A percentile compares a stretch with the other conserved stretches of the same genome.
These are phyloP conservation scores for Caenorhabditis parvicauda DNA, from an alignment of 2,888 invertebrate genomes.

Conservation along the genomic window DNA sequence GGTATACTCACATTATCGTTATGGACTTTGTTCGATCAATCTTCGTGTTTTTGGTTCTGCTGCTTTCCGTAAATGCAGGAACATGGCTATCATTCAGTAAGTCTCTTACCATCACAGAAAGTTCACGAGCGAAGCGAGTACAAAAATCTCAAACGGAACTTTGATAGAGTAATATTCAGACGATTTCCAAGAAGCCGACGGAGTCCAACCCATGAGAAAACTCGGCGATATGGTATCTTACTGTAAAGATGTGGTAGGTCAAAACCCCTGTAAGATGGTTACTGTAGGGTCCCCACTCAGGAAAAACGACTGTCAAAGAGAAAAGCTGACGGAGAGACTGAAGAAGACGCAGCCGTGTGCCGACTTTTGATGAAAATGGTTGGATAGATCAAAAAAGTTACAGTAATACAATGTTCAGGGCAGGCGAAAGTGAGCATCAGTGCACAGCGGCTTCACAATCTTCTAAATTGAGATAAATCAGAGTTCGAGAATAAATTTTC, in stretches of 20 bases:
- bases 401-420: not conserved
- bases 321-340: too few species aligned
- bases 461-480: too few species aligned
- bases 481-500: too few species aligned
- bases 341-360: constrained; percentile 23
- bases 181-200: constrained; percentile 23
- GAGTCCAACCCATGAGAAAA: constrained; percentile 13
- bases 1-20: constrained; percentile 4
- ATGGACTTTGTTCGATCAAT: not conserved
- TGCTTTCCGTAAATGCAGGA: constrained; percentile 8
- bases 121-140: not conserved
- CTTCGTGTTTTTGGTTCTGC: constrained; percentile 7
- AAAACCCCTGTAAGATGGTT: too few species aligned
- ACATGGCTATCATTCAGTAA: constrained; percentile 28
- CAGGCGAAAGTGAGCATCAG: too few species aligned
- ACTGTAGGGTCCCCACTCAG: too few species aligned
- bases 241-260: constrained; percentile 24
- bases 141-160: not conserved
- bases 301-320: constrained; percentile 28
- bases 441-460: too few species aligned
- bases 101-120: not conserved
- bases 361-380: constrained; percentile 28
- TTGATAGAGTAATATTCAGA: constrained; percentile 13
- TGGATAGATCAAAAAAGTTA: not conserved
- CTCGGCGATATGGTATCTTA: constrained; percentile 19